Percentiles rank a stretch among this genome's conserved stretches.
These are phyloP conservation scores for Drosophila carrolli DNA, from an alignment of 1,140 invertebrate genomes.

Conservation along the genomic window DNA sequence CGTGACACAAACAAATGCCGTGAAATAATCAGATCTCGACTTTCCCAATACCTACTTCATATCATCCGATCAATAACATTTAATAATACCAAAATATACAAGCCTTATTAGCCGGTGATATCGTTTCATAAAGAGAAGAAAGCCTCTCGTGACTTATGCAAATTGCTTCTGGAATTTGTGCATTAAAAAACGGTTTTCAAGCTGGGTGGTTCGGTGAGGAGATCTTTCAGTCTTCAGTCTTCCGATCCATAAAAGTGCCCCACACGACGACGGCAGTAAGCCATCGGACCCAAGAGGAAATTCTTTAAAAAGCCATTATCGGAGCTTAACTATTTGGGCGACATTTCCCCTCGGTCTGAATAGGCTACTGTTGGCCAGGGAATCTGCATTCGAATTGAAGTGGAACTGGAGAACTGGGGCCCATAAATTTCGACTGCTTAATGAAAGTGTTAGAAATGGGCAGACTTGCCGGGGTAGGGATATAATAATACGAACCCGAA, in stretches of 20 bases:
- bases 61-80: conserved; percentile 46
- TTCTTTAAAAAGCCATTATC: conserved; percentile 81
- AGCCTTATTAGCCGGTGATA: conserved; percentile 44
- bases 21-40: conserved; percentile 3
- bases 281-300: conserved; percentile 41
- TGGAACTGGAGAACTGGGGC: conserved; percentile 30
- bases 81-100: conserved; percentile 51
- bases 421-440: conserved; percentile 71
- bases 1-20: conserved; percentile 13
- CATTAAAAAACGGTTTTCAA: conserved; percentile 57
- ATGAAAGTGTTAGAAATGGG: conserved; percentile 73
- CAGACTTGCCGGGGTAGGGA: conserved; percentile 23
- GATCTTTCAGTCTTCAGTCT: conserved; percentile 10
- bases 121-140: conserved; percentile 30
- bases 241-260: conserved; percentile 19
- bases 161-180: conserved; percentile 52
- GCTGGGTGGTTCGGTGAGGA: conserved; percentile 54
- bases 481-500: conserved; percentile 20
- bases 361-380: conserved; percentile 58
- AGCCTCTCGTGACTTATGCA: conserved; percentile 49
- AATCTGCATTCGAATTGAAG: conserved; percentile 79
- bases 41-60: conserved; percentile 5
- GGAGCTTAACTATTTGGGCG: conserved; percentile 66
- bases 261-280: conserved; percentile 67
- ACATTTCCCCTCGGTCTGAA: conserved; percentile 49